Conservation (phyloP, 2,797 vertebrate species). For the Ptychadena robeensis region DNA sequence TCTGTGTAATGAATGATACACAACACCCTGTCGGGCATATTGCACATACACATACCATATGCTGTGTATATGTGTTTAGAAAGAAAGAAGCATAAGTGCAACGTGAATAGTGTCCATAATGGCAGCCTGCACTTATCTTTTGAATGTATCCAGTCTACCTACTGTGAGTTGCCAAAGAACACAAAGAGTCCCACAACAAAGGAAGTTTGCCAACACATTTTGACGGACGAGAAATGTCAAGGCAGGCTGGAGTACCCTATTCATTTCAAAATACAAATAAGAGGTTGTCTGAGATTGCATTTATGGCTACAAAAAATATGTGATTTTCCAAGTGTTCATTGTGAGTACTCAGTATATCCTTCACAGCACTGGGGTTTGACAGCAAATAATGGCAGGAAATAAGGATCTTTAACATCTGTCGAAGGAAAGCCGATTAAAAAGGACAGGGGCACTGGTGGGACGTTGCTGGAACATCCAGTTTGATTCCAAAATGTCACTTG, state of each 20-base stretch:
- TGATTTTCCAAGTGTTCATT: constrained; percentile 60
- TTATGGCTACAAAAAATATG: constrained; percentile 57
- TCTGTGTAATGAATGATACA: constrained; percentile 34
- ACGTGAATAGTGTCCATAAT: constrained; percentile 56
- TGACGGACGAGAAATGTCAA: constrained; percentile 57
- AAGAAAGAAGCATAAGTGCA: constrained; percentile 50
- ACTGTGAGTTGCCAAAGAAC: constrained; percentile 58
- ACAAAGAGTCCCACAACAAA: constrained; percentile 55
- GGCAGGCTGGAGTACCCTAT: constrained; percentile 55
- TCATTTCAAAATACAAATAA: constrained; percentile 62
- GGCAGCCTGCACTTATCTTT: constrained; percentile 56
- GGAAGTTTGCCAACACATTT: constrained; percentile 50
- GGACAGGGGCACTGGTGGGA: constrained; percentile 30
- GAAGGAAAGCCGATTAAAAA: constrained; percentile 46
- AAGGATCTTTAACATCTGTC: constrained; percentile 54
- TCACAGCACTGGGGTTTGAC: constrained; percentile 41
- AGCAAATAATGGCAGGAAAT: constrained; percentile 52
- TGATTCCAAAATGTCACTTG: constrained; percentile 47
- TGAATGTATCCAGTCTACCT: constrained; percentile 60
- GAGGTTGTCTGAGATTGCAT: constrained; percentile 60
- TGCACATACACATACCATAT: constrained; percentile 51
- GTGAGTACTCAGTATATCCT: constrained; percentile 44
- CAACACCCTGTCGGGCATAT: constrained; percentile 35
- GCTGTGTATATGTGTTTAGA: constrained; percentile 57
- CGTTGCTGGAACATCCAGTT: constrained; percentile 43